Base-by-base conservation (phyloP, 92 coral and sea anemone genomes). In the Hydrozoanthus gracilis region DNA sequence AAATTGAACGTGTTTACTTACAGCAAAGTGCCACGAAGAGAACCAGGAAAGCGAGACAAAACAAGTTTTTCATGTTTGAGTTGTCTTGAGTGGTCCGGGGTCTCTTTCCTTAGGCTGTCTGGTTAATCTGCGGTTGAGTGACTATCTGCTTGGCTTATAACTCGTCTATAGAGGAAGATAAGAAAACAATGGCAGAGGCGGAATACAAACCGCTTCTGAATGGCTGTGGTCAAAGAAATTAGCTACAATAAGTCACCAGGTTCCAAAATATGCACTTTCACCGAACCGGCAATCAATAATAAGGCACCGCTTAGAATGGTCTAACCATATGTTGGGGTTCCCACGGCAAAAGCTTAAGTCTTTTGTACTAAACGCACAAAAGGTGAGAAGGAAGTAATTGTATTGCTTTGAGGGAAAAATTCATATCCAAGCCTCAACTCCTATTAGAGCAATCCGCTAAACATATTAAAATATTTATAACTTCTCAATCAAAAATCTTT, bases 161-260 rank as follows among this genome's bases (percentile, higher is more conserved):
- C 85, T 80, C 27, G 71, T 46, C 85, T 48, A 46, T 44, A 80
- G 17, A 47, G 48, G 5, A 14, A 64, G 74, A 49, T 45, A 4
- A 64, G 85, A 17, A 80, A 80, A 80, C 60, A 80, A 80, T 60
- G 18, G 74, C 74, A 80, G 85, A 65, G 85, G 85, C 85, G 85
- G 69, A 65, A 48, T 64, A 16, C n/a, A 80, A 64, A 80, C 85
- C 18, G n/a, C 58, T 48, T 48, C 73, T 80, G 74, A 80, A 47
- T 65, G 85, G 85, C 73, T 87, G 88, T 69, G 93, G 82, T 90
- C 82, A 90, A 67, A 83, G 90, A 90, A 90, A 90, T 90, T 90
- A 87, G 84, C 86, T 51, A 48, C 85, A 90, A 90, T 86, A 86
- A 86, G 90, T 67, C 85, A 82, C 90, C 78, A 87, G 90, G 90